Base-by-base conservation (phyloP, 2,797 vertebrate species). In the Enteromius thamalakanensis region DNA sequence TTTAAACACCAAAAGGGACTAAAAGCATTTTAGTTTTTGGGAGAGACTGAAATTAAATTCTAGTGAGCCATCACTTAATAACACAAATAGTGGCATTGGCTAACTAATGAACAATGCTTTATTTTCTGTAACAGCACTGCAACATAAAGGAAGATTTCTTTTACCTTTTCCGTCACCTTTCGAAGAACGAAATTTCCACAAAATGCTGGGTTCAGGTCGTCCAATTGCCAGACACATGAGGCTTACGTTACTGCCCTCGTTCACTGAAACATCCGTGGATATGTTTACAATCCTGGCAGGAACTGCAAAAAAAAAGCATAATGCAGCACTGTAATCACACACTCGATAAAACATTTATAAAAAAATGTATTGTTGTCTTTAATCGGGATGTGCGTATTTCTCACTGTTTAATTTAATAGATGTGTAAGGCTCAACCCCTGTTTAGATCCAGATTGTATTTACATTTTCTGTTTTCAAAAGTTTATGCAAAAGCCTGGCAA, bases 261-360 rank as follows among this genome's bases (percentile, higher is more conserved):
- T 99, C 90, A 99, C 97, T 0, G 96, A 96, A 90, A 99, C 86
- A 83, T 98, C 96, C 4, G 94, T 95, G 0, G 98, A 97, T 91
- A 99, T 97, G 90, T 99, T 98, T 65, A 97, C 95, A 84, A 99
- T 98, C 93, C 95, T 96, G 4, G 98, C 97, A 69, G 98, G 97
- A 77, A 99, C 98, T 99, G 89, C 15, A 87, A 90, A 82, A 55
- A 2, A 8, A 65, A 0, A 53, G 45, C 19, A 75, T 8, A 34
- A 34, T n/a, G 29, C 47, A 74, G 34, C 17, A 51, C 6, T 53
- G 1, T 74, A 53, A 53, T 74, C 17, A 53, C 26, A 51, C 47
- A 74, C 34, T 34, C 14, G 19, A 53, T 53, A 53, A 34, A 72
- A 34, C 3, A 1, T 34, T 96, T 98, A 89, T 15, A 87, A 90